Evolutionary conservation across 2,888 invertebrate genomes (phyloP), one percentile per base, ranked within the genome.

Genomic region (Xanthorhoe designata): DNA sequence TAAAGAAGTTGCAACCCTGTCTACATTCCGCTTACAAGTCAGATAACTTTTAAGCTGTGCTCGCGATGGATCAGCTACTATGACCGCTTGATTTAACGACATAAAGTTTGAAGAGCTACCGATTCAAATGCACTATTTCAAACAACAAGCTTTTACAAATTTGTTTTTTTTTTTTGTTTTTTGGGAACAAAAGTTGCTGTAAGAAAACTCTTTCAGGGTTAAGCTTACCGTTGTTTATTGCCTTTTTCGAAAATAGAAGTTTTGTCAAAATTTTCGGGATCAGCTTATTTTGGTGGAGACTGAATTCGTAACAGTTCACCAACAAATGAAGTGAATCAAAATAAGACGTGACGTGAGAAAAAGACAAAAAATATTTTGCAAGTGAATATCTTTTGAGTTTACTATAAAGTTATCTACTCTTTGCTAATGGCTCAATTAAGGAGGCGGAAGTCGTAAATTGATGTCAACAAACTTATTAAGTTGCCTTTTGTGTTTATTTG

Each of bases 11-110:
- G 17, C 64, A 70, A n/a, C 73, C 73, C 64, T 72, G 68, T 38
- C n/a, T 45, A 47, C 59, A 69, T 65, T 66, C 57, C 55, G 68
- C 56, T 68, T 66, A 64, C 60, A 71, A 74, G 71, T 69, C 69
- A 77, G 75, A 75, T 76, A 79, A 79, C 75, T 80, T 75, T 75
- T 75, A 77, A 78, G 78, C 78, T 68, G 45, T 62, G 64, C 75
- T 74, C 71, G 73, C 76, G 76, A 74, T 78, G 70, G 75, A 72
- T 71, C 75, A 72, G 66, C 73, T 13, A 72, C 66, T 61, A 65
- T 66, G 64, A 71, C 68, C 24, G 60, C 61, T 68, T 77, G 77
- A 78, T 79, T 79, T 77, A 79, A 78, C 66, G 64, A 61, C 61
- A 69, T 63, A 69, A 61, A 59, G 63, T 63, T 62, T 32, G 54